Evolutionary conservation across 2,888 invertebrate genomes (phyloP).

Genomic region (Oscheius onirici): DNA sequence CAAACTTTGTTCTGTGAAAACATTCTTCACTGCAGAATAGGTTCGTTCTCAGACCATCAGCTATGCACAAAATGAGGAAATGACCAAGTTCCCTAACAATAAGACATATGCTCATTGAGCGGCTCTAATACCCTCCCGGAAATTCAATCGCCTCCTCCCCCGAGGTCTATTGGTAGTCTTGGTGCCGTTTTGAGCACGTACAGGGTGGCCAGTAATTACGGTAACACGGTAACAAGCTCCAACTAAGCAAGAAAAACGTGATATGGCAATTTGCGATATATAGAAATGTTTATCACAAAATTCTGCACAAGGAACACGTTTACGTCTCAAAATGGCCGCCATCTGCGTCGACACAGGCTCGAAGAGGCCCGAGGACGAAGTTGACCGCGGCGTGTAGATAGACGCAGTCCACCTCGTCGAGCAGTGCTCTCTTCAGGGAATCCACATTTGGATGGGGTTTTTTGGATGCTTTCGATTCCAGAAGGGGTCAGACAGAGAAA

Average conservation of each 20-base stretch:
- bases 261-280: no score
- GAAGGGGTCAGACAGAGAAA: no score
- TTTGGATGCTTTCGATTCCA: background rate
- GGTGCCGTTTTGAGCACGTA: background rate
- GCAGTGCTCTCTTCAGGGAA: background rate
- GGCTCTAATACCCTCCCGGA: background rate
- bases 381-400: no score
- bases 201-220: no score
- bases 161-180: background rate
- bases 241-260: no score
- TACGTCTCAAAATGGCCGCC: no score
- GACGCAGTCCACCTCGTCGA: background rate
- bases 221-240: no score
- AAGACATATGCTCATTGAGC: background rate
- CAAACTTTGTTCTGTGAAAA: background rate
- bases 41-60: background rate
- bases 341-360: no score
- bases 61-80: background rate
- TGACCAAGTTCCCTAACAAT: background rate
- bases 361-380: no score
- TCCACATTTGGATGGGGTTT: background rate
- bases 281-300: no score
- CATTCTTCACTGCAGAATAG: background rate
- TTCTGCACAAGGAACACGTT: no score
- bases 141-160: constrained; percentile 3